Base-by-base conservation (phyloP, 2,888 invertebrate species). In the Odontothrips loti region DNA sequence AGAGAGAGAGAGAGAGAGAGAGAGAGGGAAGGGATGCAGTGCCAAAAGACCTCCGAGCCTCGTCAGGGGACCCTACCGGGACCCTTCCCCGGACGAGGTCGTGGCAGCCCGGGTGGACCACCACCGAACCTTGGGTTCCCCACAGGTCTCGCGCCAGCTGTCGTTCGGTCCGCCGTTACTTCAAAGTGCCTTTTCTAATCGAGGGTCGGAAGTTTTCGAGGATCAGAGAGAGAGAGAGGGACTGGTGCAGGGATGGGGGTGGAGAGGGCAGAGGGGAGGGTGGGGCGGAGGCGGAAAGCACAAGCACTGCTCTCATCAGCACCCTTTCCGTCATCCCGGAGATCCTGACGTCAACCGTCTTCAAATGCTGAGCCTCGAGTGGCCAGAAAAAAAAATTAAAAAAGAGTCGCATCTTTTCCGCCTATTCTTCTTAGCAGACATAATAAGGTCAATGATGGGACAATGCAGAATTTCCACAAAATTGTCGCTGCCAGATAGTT, bases 131-230 rank as follows among this genome's bases (percentile, higher is more conserved):
- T 68, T n/a, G 27, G 51, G 27, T 68, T 80, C 80, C 47, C 51
- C 80, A 12, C 51, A 34, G 48, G 23, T 58, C 75, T 47, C 75
- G n/a, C 80, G 20, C 20, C 80, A 47, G 43, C 80, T 80, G 78
- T 78, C 63, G 79, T 81, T 81, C 81, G 80, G 34, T 80, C 78
- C 80, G 68, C 81, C 81, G 81, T 81, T 81, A 80, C 81, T 80
- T 80, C 81, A 78, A 80, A 80, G 80, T 80, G 81, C 81, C 75
- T 51, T 79, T 79, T 81, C 68, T 75, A 75, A 75, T 75, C 68
- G 68, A 23, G 68, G 68, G 68, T 75, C 27, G 68, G 23, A 75
- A 75, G 68, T 75, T 75, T 75, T 27, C 68, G 68, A 20, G 20
- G 58, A 58, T 58, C 58, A 58, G 15, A 15, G 79, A 79, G 82